phyloP scores from a whole-genome alignment of 2,113 vertebrate species.

The Speoplatyrhinus poulsoni region DNA sequence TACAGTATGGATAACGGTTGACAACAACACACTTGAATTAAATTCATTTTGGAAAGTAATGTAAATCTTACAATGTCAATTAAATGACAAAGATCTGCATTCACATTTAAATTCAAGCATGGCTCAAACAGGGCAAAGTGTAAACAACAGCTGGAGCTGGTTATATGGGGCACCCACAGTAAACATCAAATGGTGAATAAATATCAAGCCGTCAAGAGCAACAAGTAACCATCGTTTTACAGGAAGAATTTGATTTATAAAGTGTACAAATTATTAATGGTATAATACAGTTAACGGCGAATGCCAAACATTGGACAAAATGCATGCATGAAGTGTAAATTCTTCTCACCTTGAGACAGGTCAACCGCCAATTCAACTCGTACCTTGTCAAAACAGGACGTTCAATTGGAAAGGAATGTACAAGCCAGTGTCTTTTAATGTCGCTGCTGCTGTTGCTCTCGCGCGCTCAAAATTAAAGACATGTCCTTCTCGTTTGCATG shows the following conservation, averaged over 20 bases:
- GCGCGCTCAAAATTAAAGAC: conserved; percentile 64
- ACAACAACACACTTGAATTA: no score
- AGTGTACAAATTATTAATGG: no score
- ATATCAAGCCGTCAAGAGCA: conserved; percentile 11
- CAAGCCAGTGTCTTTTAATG: conserved; percentile 53
- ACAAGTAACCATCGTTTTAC: no score
- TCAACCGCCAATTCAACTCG: conserved; percentile 39
- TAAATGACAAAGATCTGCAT: no score
- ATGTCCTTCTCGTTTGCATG: conserved; percentile 51
- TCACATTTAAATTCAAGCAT: not conserved
- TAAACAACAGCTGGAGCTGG: conserved; percentile 54
- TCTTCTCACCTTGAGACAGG: conserved; percentile 19
- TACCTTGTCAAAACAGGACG: conserved; percentile 67
- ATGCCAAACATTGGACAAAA: conserved; percentile 11
- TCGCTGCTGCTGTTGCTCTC: conserved; percentile 42
- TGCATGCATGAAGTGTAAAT: not conserved
- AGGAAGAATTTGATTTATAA: no score
- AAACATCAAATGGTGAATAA: conserved; percentile 44
- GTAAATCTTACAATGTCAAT: no score
- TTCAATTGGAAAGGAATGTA: conserved; percentile 64
- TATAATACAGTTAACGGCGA: not conserved
- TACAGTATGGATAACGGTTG: no score
- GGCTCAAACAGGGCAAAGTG: not conserved
- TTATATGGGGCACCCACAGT: conserved; percentile 4
- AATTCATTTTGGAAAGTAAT: no score